These are phyloP conservation scores for Nymphalis io DNA, from an alignment of 1,140 invertebrate genomes.

Conservation along the genomic window DNA sequence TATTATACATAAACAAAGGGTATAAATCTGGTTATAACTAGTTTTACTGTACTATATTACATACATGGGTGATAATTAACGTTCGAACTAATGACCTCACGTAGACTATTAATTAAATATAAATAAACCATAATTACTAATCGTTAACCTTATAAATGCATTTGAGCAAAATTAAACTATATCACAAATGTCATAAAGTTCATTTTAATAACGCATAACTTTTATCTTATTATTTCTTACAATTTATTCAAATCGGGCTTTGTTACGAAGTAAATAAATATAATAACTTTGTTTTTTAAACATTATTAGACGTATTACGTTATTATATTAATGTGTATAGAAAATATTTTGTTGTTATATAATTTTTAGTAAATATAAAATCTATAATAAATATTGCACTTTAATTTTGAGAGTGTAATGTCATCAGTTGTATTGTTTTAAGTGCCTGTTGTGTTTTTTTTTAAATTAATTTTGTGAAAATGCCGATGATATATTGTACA, in stretches of 20 bases:
- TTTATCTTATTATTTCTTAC: not conserved
- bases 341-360: too few relatives aligned
- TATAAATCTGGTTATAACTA: not conserved
- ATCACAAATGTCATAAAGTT: conserved; percentile 3
- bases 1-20: conserved; percentile 8
- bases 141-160: conserved; percentile 1
- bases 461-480: too few relatives aligned
- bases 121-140: conserved; percentile 26
- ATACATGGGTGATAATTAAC: not conserved
- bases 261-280: not conserved
- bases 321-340: too few relatives aligned
- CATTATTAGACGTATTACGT: too few relatives aligned
- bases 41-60: conserved; percentile 5
- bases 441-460: too few relatives aligned
- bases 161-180: conserved; percentile 13
- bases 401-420: too few relatives aligned
- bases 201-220: not conserved
- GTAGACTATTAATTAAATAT: conserved; percentile 43
- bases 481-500: too few relatives aligned
- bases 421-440: too few relatives aligned
- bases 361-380: too few relatives aligned
- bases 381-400: too few relatives aligned
- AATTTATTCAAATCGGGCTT: not conserved
- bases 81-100: conserved; percentile 35
- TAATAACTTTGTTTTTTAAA: too few relatives aligned